Percentiles rank a stretch among this genome's conserved stretches.
Evolutionary conservation across 1,140 invertebrate species (phyloP).

Genomic region (Drosophila micromelanica): DNA sequence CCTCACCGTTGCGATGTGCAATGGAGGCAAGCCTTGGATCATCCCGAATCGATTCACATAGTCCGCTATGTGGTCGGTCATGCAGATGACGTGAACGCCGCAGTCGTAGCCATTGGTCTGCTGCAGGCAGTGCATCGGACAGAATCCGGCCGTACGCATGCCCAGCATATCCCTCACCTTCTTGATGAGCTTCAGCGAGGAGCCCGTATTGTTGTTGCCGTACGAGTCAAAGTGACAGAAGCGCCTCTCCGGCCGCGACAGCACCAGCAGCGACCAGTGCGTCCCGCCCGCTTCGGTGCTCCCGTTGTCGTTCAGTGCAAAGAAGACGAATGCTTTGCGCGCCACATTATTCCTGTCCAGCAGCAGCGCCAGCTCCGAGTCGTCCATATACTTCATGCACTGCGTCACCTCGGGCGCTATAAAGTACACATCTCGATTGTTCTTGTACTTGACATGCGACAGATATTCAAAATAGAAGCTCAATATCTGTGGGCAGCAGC

Average conservation of each 20-base stretch:
- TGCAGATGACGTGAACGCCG: conserved; percentile 91
- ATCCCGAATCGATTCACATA: conserved; percentile 85
- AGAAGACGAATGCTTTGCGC: conserved; percentile 91
- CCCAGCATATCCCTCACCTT: conserved; percentile 68
- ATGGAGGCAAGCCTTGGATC: conserved; percentile 58
- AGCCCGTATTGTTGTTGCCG: conserved; percentile 85
- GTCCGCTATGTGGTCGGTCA: conserved; percentile 88
- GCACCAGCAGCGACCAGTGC: conserved; percentile 94
- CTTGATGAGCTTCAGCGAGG: conserved; percentile 85
- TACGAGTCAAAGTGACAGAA: conserved; percentile 93
- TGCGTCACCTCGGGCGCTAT: conserved; percentile 95
- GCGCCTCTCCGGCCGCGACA: conserved; percentile 88
- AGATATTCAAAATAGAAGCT: conserved; percentile 97
- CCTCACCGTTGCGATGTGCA: conserved; percentile 84
- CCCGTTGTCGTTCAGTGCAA: conserved; percentile 94
- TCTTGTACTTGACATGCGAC: conserved; percentile 88
- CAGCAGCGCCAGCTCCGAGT: conserved; percentile 89
- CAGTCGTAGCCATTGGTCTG: conserved; percentile 93
- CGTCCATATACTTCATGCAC: conserved; percentile 90
- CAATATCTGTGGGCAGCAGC: conserved; percentile 39
- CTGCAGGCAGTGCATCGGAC: conserved; percentile 87
- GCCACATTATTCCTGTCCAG: conserved; percentile 89
- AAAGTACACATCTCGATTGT: conserved; percentile 88
- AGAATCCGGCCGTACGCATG: conserved; percentile 76
- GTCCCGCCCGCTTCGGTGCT: conserved; percentile 90